Evolutionary conservation across 30 jellyfish, hydroid and myxozoan genomes (phyloP).

Genomic region (Aurelia sp.): DNA sequence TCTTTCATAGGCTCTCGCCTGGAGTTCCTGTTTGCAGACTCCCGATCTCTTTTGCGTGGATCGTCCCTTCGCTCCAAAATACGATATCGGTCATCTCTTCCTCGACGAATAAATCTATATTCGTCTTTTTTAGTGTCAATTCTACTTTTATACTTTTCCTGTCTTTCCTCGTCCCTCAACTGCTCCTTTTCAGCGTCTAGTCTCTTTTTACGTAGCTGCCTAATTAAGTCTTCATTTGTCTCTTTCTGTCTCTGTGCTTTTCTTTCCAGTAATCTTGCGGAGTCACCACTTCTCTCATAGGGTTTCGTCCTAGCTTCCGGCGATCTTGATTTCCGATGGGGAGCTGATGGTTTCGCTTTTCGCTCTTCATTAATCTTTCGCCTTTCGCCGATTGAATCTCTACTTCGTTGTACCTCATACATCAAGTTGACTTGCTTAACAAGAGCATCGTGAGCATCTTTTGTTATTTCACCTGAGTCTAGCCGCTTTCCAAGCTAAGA

Average conservation of each 20-base stretch:
- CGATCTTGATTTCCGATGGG: too few relatives aligned
- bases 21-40: too few relatives aligned
- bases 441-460: conserved; percentile 40
- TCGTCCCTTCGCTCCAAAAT: too few relatives aligned
- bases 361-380: neutral
- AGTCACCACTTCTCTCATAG: too few relatives aligned
- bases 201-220: conserved; percentile 26
- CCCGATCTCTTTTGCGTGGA: too few relatives aligned
- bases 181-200: conserved; percentile 24
- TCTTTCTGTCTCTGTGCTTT: conserved; percentile 13
- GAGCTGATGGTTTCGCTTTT: neutral
- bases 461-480: conserved; percentile 41
- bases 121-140: neutral
- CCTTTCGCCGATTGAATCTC: conserved; percentile 20
- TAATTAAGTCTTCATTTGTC: conserved; percentile 30
- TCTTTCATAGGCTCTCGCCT: too few relatives aligned
- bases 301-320: too few relatives aligned
- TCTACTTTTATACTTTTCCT: neutral
- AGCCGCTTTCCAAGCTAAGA: conserved; percentile 48
- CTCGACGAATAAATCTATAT: neutral
- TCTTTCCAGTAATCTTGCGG: neutral
- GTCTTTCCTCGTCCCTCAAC: neutral
- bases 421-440: conserved; percentile 49
- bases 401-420: conserved; percentile 46
- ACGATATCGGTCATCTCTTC: too few relatives aligned